A percentile compares a stretch with the other conserved stretches of the same genome.
Evolutionary conservation across 2,113 vertebrate species (phyloP).

Genomic region (Alexandromys fortis): DNA sequence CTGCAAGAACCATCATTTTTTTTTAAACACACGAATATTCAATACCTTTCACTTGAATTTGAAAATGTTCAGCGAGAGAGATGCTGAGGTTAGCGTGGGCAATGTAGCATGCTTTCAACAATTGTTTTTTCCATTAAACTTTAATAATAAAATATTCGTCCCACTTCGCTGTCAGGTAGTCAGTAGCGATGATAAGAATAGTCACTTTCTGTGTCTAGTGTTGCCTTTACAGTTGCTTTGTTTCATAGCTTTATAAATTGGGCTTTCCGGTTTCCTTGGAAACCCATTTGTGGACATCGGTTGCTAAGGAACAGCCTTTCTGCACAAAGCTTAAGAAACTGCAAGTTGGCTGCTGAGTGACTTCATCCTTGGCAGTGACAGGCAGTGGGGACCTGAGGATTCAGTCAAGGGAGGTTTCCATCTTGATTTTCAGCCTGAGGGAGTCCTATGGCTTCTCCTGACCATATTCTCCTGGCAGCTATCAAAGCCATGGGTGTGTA

Average conservation of each 20-base stretch:
- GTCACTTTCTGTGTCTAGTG: constrained; percentile 57
- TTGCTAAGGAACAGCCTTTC: constrained; percentile 96
- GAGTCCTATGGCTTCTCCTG: background rate
- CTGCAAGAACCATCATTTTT: background rate
- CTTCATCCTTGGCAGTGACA: constrained; percentile 86
- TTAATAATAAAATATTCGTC: constrained; percentile 14
- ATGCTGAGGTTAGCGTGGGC: background rate
- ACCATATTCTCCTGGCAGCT: background rate
- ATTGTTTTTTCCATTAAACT: background rate
- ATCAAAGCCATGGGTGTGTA: background rate
- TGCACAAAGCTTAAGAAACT: constrained; percentile 86
- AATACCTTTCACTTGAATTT: constrained; percentile 55
- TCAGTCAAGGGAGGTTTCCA: constrained; percentile 71
- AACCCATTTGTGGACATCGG: constrained; percentile 90
- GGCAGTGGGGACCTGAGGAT: constrained; percentile 74
- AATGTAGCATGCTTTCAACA: constrained; percentile 1
- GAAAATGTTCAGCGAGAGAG: constrained; percentile 68
- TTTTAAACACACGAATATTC: constrained; percentile 13
- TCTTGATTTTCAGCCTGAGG: constrained; percentile 79
- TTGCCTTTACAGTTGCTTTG: constrained; percentile 81
- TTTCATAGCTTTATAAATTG: constrained; percentile 85
- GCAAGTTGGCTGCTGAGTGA: constrained; percentile 86
- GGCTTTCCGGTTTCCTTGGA: constrained; percentile 90
- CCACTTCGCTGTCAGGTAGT: background rate
- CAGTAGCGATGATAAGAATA: constrained; percentile 52